Evolutionary conservation across 2,888 invertebrate genomes (phyloP), one percentile per base, ranked within the genome.

Genomic region (Parnassius apollo): DNA sequence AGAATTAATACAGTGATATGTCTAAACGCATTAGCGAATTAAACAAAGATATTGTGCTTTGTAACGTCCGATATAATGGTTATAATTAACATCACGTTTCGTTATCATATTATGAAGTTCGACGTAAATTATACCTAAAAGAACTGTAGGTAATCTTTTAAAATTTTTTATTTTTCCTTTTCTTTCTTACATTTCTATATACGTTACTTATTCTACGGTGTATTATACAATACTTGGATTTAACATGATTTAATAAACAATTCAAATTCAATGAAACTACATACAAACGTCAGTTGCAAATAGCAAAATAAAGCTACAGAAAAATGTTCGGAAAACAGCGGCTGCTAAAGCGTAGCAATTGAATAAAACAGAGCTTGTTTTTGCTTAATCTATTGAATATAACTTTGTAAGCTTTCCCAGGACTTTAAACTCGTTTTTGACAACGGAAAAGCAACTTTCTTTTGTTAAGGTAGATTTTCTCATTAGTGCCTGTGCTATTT

Each of bases 341-440:
- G 52, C 57, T 60, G 57, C 44, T 63, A 42, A 56, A 50, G 56
- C n/a, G 49, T 56, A 64, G 56, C 63, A 52, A 64, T 64, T 64
- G 64, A 60, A 60, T 64, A 60, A 64, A 60, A 64, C 64, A 52
- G 59, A 49, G 57, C 52, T 59, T 60, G 64, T 64, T 64, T 60
- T 59, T 64, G 59, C 64, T 60, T 64, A 64, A 64, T 57, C 64
- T 64, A 59, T 59, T 64, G 64, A 57, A 64, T 57, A 64, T 60
- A 64, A 64, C 59, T 64, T 64, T 64, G 64, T 60, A 63, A 63
- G 59, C 59, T 62, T 49, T 45, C 44, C 44, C 49, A 46, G 59
- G 55, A 56, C 51, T 59, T 59, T 50, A 56, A 50, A 56, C 55
- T 12, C 46, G 63, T 55, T 63, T 58, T 63, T 46, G 63, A 59